These are phyloP conservation scores for Machimus atricapillus DNA, from an alignment of 2,888 invertebrate genomes.

Conservation along the genomic window DNA sequence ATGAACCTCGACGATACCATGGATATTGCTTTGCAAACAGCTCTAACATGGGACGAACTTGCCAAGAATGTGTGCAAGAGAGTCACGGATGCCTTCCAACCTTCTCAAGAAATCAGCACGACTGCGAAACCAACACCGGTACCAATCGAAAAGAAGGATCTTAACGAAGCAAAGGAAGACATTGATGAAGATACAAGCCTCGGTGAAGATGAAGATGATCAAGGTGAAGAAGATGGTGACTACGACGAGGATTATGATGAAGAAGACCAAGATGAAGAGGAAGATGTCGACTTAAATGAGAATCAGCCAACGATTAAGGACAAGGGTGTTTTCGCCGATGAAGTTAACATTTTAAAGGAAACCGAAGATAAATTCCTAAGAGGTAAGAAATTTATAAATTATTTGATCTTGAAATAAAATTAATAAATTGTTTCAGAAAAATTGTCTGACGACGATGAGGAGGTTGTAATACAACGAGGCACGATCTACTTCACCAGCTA, in stretches of 20 bases:
- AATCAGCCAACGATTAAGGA: conserved; percentile 53
- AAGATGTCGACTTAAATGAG: conserved; percentile 40
- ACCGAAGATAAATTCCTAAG: conserved; percentile 56
- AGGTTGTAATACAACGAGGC: conserved; percentile 60
- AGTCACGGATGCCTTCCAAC: conserved; percentile 46
- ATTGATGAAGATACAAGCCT: conserved; percentile 60
- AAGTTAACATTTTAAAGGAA: conserved; percentile 56
- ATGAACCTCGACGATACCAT: conserved; percentile 51
- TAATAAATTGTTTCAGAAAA: conserved; percentile 51
- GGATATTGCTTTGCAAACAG: conserved; percentile 42
- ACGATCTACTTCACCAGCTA: conserved; percentile 63
- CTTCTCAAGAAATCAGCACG: conserved; percentile 43
- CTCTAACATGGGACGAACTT: conserved; percentile 56
- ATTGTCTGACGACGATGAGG: conserved; percentile 51
- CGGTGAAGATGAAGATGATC: conserved; percentile 53
- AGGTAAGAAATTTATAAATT: conserved; percentile 51
- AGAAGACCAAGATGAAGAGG: conserved; percentile 38
- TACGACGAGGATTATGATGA: conserved; percentile 26
- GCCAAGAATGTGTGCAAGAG: conserved; percentile 59
- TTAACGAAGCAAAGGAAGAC: conserved; percentile 56
- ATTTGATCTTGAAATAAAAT: neutral
- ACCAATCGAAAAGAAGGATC: conserved; percentile 48
- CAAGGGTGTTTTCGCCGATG: conserved; percentile 56
- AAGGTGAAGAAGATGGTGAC: conserved; percentile 46
- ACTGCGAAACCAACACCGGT: conserved; percentile 18